Base-by-base conservation (phyloP, 2,113 vertebrate genomes). In the Tylochromis polylepis region DNA sequence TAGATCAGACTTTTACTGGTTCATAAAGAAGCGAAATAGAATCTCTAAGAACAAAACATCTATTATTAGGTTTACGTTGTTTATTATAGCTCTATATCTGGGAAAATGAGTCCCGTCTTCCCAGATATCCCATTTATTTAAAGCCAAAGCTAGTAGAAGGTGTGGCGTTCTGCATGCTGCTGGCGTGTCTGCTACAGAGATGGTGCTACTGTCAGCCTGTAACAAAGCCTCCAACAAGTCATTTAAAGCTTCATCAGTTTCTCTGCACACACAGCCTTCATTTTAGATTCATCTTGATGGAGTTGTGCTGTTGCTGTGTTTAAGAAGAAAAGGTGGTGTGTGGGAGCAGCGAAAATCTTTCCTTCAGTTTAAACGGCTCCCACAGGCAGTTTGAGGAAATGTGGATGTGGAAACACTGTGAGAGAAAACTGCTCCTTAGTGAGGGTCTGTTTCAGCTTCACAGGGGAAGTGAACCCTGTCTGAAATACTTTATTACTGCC, bases 1-100 rank as follows among this genome's bases (percentile, higher is more conserved):
- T 75, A 49, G 41, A 43, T 46, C 41, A 75, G 67, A 75, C 24
- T 75, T 20, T 49, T 7, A 70, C 2, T 43, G 8, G 38, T 24
- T 10, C 5, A 0, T 43, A 43, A 70, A 41, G 7, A 24, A 70
- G 4, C n/a, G 2, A 38, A 70, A 70, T 38, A 65, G 38, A 16
- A 70, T 46, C 38, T 10, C 24, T 10, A 43, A 70, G 36, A 70
- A 67, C 0, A n/a, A 15, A 67, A 15, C 20, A 24, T 70, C 38
- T 43, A 41, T 70, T 43, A 70, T 27, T 11, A 43, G 65, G 43
- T 70, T 43, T 43, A 6, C 6, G 36, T 43, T 65, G 20, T 65
- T 65, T 5, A 65, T 38, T 38, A 38, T 65, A 31, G 31, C 8
- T 11, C 8, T 60, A 10, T 14, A 11, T 65, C 11, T 65, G 34